phyloP scores from a whole-genome alignment of 2,113 vertebrate species.

The Anas platyrhynchos region DNA sequence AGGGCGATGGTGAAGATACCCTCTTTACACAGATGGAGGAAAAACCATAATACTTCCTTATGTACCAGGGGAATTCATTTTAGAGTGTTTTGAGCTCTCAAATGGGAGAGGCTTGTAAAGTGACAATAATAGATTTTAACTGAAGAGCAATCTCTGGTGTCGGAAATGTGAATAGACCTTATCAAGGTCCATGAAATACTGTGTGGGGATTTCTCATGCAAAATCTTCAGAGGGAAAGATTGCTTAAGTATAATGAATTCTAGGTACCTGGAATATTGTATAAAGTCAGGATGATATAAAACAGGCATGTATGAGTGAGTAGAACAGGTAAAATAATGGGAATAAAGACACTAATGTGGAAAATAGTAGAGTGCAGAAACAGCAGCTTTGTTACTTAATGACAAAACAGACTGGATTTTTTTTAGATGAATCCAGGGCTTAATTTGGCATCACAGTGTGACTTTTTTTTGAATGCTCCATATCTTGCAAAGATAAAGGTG shows the following conservation, averaged over 20 bases:
- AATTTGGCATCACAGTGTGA: not conserved
- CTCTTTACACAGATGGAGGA: slow-evolving; percentile 48
- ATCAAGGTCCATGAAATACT: slow-evolving; percentile 32
- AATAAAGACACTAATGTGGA: not conserved
- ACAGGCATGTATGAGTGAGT: not conserved
- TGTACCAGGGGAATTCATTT: slow-evolving; percentile 27
- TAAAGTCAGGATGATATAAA: not conserved
- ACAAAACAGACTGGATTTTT: not conserved
- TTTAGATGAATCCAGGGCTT: not conserved
- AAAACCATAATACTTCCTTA: slow-evolving; percentile 62
- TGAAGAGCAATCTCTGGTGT: slow-evolving; percentile 71
- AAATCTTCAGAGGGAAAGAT: not conserved
- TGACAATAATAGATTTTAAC: slow-evolving; percentile 63
- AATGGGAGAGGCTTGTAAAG: slow-evolving; percentile 40
- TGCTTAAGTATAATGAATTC: not conserved
- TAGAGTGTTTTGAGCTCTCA: not conserved
- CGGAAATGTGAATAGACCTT: slow-evolving; percentile 55
- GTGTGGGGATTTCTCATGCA: not conserved
- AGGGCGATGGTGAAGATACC: slow-evolving; percentile 55
- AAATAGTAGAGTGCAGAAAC: not conserved
- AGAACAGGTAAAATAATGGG: not conserved
- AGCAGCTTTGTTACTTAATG: not conserved
- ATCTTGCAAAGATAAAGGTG: not conserved
- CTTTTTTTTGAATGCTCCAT: not conserved
- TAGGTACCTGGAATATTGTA: not conserved